Conservation (phyloP, 2,888 invertebrate genomes). For the Tridacna crocea region DNA sequence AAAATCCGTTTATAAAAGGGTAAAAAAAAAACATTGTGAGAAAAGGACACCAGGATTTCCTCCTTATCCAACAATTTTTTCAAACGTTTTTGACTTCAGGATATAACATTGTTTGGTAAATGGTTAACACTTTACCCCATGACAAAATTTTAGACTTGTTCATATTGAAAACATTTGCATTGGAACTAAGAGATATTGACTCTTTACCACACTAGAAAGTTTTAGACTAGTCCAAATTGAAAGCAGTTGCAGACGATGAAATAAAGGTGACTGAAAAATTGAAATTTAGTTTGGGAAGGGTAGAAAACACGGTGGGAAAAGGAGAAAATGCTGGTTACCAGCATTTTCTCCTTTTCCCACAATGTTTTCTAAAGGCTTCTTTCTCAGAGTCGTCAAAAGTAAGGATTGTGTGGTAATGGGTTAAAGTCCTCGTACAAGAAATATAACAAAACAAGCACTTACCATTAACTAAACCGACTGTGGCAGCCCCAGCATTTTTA, state of each 20-base stretch:
- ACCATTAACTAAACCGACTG: constrained; percentile 85
- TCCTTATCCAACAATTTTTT: not conserved
- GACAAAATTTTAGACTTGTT: not conserved
- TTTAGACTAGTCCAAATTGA: no score
- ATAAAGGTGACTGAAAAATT: no score
- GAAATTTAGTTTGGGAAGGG: no score
- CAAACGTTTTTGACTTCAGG: not conserved
- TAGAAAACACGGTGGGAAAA: no score
- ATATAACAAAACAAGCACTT: constrained; percentile 31
- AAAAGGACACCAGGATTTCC: not conserved
- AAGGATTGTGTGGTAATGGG: not conserved
- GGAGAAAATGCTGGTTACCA: no score
- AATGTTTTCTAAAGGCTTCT: not conserved
- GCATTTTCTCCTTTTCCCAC: no score
- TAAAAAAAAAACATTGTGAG: not conserved
- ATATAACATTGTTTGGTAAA: not conserved
- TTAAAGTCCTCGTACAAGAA: no score
- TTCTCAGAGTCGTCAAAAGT: not conserved
- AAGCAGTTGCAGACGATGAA: no score
- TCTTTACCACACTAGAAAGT: no score
- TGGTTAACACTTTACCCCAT: not conserved
- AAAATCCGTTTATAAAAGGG: not conserved
- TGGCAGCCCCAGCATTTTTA: constrained; percentile 84
- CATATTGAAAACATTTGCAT: not conserved
- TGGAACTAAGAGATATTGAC: no score